phyloP scores from a whole-genome alignment of 2,888 invertebrate species.

The Synanthedon formicaeformis region DNA sequence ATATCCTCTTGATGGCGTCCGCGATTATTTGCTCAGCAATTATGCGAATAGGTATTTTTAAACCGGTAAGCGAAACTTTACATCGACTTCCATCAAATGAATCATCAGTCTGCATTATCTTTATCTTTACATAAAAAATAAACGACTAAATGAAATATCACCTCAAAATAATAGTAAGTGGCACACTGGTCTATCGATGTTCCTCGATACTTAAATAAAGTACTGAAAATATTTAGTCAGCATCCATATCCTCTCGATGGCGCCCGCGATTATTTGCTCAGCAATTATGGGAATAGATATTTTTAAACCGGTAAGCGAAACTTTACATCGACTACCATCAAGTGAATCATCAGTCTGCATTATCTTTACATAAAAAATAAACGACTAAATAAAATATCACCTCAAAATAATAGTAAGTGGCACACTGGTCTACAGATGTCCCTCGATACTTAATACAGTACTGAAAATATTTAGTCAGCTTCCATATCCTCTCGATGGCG shows the following conservation, averaged over 20 bases:
- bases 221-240: conserved; percentile 35
- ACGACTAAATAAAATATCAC: conserved; percentile 12
- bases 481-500: conserved; percentile 42
- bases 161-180: conserved; percentile 51
- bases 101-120: too few relatives aligned
- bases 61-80: conserved; percentile 23
- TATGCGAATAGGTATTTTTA: conserved; percentile 28
- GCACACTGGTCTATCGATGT: conserved; percentile 34
- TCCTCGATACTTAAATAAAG: conserved; percentile 28
- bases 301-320: conserved; percentile 21
- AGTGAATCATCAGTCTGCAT: too few relatives aligned
- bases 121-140: too few relatives aligned
- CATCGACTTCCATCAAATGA: too few relatives aligned
- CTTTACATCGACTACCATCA: conserved; percentile 10
- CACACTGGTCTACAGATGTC: conserved; percentile 31
- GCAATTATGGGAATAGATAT: conserved; percentile 30
- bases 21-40: conserved; percentile 32
- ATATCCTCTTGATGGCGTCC: conserved; percentile 35
- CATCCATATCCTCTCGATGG: conserved; percentile 41
- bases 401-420: conserved; percentile 50
- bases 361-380: too few relatives aligned
- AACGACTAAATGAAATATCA: conserved; percentile 6
- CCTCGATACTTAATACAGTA: conserved; percentile 35
- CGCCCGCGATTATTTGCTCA: conserved; percentile 28
- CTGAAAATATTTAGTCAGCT: conserved; percentile 28